phyloP scores from a whole-genome alignment of 2,113 vertebrate genomes.

The Silurus glanis region DNA sequence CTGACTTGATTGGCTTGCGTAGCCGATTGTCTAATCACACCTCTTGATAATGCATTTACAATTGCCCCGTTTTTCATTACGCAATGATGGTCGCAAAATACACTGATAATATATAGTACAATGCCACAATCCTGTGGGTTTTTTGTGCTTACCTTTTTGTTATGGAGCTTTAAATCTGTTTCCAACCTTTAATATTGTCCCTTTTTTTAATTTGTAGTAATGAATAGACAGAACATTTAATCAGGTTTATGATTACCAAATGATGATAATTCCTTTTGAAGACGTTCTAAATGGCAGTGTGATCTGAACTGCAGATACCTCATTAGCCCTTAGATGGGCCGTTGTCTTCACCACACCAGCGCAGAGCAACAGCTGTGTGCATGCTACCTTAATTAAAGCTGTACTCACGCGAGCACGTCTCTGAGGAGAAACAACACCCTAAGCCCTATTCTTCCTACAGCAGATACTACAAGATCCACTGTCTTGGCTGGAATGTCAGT shows the following conservation, averaged over 20 bases:
- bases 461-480: slow-evolving; percentile 5
- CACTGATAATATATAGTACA: background rate
- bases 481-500: slow-evolving; percentile 23
- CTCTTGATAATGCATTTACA: background rate
- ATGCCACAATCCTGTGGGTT: background rate
- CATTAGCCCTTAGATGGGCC: slow-evolving; percentile 30
- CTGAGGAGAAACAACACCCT: background rate
- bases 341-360: slow-evolving; percentile 31
- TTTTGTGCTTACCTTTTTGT: background rate
- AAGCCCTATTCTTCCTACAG: slow-evolving; percentile 20
- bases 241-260: slow-evolving; percentile 21
- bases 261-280: slow-evolving; percentile 27
- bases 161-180: background rate
- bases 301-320: slow-evolving; percentile 36
- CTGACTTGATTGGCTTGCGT: background rate
- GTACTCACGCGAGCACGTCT: slow-evolving; percentile 25
- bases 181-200: background rate
- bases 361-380: slow-evolving; percentile 43
- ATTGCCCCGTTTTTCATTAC: background rate
- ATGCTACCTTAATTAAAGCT: slow-evolving; percentile 50
- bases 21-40: background rate
- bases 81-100: background rate
- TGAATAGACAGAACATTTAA: slow-evolving; percentile 11
- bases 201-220: background rate
- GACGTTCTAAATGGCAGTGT: slow-evolving; percentile 28